phyloP scores from a whole-genome alignment of 2,797 vertebrate genomes.

The Fratercula arctica region DNA sequence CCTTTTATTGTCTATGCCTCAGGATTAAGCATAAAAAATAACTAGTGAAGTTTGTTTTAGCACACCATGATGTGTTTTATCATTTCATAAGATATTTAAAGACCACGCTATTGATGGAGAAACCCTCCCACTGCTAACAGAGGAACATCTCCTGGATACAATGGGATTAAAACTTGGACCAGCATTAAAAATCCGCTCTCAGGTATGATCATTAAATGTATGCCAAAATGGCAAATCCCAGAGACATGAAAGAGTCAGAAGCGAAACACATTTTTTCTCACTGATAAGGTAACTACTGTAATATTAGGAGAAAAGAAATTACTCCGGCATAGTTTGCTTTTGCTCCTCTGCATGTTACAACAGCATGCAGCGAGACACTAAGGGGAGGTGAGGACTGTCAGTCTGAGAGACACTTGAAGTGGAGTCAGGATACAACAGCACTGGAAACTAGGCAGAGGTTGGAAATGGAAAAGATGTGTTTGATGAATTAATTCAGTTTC shows the following conservation, averaged over 20 bases:
- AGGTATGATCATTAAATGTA: slow-evolving; percentile 76
- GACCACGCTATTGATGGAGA: slow-evolving; percentile 96
- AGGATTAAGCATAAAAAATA: background rate
- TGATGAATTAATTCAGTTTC: background rate
- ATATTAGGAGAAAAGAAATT: background rate
- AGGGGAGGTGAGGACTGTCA: background rate
- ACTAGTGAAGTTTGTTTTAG: background rate
- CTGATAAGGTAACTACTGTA: background rate
- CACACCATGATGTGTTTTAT: background rate
- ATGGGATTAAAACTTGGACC: slow-evolving; percentile 94
- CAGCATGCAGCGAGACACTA: background rate
- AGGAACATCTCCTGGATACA: slow-evolving; percentile 93
- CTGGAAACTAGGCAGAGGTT: background rate
- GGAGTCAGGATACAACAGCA: background rate
- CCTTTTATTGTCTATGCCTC: background rate
- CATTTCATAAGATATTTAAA: slow-evolving; percentile 86
- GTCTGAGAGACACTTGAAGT: background rate
- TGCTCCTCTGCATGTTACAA: background rate
- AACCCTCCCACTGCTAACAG: slow-evolving; percentile 93
- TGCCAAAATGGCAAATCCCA: background rate
- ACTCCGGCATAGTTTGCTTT: background rate
- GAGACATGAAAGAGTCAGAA: background rate
- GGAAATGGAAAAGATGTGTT: background rate
- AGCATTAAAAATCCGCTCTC: slow-evolving; percentile 92
- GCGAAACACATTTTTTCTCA: background rate